These are phyloP conservation scores for Columbina picui DNA, from an alignment of 2,113 vertebrate species.

Conservation along the genomic window DNA sequence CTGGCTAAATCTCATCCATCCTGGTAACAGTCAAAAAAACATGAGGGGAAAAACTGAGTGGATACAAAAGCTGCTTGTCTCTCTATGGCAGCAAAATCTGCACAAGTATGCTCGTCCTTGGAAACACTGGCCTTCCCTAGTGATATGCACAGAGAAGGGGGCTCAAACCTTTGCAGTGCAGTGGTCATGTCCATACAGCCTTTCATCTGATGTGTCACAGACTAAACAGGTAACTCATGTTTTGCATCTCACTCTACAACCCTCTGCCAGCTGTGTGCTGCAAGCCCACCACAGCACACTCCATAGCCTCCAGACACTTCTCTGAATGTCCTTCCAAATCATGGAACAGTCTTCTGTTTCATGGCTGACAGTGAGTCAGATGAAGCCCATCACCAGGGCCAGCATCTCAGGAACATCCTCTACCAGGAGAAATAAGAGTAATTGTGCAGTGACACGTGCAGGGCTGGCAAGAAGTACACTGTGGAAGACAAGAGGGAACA, in stretches of 20 bases:
- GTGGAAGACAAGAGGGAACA: not conserved
- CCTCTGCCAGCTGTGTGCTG: not conserved
- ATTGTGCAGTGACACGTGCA: fast-evolving
- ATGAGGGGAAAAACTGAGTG: not conserved
- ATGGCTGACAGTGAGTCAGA: not conserved
- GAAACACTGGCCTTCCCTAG: not conserved
- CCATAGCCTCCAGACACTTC: not conserved
- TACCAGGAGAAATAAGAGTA: not conserved
- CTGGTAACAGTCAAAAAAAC: not conserved
- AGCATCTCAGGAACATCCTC: not conserved
- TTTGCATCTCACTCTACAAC: not conserved
- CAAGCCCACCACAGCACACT: not conserved
- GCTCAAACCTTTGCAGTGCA: not conserved
- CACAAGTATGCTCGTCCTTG: not conserved
- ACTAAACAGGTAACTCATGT: not conserved
- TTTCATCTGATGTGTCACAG: not conserved
- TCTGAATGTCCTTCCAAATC: not conserved
- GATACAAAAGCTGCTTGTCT: not conserved
- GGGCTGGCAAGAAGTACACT: fast-evolving
- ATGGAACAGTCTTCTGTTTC: not conserved
- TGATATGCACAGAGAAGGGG: not conserved
- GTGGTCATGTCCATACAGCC: fast-evolving
- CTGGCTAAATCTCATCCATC: not conserved
- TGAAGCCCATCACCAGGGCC: not conserved
- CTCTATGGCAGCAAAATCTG: not conserved